phyloP scores from a whole-genome alignment of 2,888 invertebrate species.

The Cheilosia soror region DNA sequence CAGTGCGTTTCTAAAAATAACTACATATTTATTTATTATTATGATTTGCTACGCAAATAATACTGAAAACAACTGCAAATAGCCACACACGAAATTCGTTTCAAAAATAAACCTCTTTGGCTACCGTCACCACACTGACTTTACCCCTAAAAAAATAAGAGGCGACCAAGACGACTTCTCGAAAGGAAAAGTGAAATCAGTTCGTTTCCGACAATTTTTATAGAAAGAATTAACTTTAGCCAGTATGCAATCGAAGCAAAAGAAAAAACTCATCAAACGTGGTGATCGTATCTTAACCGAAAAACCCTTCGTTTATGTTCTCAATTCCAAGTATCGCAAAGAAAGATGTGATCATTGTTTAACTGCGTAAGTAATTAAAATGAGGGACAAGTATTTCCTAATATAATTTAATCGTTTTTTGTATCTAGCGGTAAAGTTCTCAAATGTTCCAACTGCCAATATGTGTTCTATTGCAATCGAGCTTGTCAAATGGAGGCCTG shows the following conservation, averaged over 20 bases:
- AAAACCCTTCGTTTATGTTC: constrained; percentile 90
- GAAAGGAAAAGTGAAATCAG: constrained; percentile 35
- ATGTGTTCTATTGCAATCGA: constrained; percentile 92
- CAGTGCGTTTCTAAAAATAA: constrained; percentile 65
- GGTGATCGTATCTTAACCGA: constrained; percentile 89
- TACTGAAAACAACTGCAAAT: constrained; percentile 35
- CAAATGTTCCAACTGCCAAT: constrained; percentile 93
- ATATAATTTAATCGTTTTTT: not conserved
- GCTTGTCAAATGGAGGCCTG: constrained; percentile 93
- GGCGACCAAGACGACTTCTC: constrained; percentile 20
- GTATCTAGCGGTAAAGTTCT: constrained; percentile 87
- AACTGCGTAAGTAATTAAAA: constrained; percentile 85
- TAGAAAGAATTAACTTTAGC: not conserved
- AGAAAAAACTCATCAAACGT: constrained; percentile 80
- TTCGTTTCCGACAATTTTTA: constrained; percentile 20
- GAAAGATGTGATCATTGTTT: constrained; percentile 91
- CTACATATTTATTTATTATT: constrained; percentile 52
- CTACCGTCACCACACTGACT: constrained; percentile 59
- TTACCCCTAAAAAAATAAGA: constrained; percentile 33
- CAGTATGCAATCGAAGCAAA: constrained; percentile 54
- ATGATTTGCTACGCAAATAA: constrained; percentile 50
- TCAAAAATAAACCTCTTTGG: constrained; percentile 59
- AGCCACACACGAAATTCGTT: constrained; percentile 26
- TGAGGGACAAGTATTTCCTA: too few relatives aligned
- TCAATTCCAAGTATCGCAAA: constrained; percentile 89